Evolutionary conservation across 2,888 invertebrate genomes (phyloP).

Genomic region (Ophion obscuratus): DNA sequence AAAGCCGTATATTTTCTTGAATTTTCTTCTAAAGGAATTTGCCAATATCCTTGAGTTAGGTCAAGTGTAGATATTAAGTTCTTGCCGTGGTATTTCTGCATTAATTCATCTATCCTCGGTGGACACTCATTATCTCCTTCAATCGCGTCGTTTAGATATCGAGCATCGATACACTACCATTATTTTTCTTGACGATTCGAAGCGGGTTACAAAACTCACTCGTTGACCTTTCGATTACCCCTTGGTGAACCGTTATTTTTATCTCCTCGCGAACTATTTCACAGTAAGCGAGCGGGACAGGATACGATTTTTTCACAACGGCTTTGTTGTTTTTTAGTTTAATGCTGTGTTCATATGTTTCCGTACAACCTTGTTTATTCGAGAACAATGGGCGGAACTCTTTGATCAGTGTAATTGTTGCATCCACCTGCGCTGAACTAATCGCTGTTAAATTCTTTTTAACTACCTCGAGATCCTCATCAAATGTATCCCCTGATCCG

Average conservation of each 20-base stretch:
- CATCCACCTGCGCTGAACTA: constrained; percentile 27
- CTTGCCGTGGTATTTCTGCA: constrained; percentile 51
- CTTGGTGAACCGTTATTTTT: constrained; percentile 20
- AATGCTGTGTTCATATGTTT: constrained; percentile 41
- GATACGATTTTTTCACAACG: constrained; percentile 36
- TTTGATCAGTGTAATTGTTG: not conserved
- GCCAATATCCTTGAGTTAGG: constrained; percentile 35
- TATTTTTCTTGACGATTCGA: constrained; percentile 30
- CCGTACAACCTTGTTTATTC: constrained; percentile 22
- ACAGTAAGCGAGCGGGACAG: constrained; percentile 32
- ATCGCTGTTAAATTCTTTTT: constrained; percentile 34
- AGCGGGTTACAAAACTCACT: constrained; percentile 46
- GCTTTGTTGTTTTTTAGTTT: constrained; percentile 24
- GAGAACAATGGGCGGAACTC: constrained; percentile 30
- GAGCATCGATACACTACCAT: constrained; percentile 36
- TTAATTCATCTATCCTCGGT: constrained; percentile 50
- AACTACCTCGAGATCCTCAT: constrained; percentile 24
- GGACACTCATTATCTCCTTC: constrained; percentile 43
- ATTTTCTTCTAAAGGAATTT: constrained; percentile 17
- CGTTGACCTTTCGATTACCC: constrained; percentile 38
- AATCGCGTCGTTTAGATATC: constrained; percentile 38
- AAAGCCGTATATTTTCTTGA: constrained; percentile 68
- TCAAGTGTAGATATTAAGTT: constrained; percentile 33
- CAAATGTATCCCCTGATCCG: constrained; percentile 67
- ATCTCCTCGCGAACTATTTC: constrained; percentile 29